A percentile compares a stretch with the other conserved stretches of the same genome.
These are phyloP conservation scores for Nothobranchius kuhntae DNA, from an alignment of 2,113 vertebrate genomes.

Conservation along the genomic window DNA sequence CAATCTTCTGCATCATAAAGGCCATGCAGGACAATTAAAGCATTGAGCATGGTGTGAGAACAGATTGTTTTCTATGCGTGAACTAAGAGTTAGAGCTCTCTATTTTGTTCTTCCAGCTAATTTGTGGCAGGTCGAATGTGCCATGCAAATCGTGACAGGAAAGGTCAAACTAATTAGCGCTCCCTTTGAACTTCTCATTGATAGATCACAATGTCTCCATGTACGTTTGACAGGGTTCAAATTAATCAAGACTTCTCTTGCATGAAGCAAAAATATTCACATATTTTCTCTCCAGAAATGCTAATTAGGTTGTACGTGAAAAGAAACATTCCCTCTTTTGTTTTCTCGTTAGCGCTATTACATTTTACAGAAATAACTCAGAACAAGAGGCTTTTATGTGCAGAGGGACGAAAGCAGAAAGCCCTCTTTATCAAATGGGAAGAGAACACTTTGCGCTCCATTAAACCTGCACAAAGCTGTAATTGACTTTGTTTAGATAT, in stretches of 20 bases:
- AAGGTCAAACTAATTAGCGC: conserved; percentile 84
- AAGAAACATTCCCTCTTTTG: neutral
- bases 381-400: conserved; percentile 44
- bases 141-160: conserved; percentile 77
- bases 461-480: conserved; percentile 71
- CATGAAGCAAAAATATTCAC: conserved; percentile 14
- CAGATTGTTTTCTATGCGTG: conserved; percentile 40
- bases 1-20: neutral
- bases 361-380: conserved; percentile 6
- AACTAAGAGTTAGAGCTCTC: conserved; percentile 42
- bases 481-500: conserved; percentile 79
- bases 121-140: conserved; percentile 64
- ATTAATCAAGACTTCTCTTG: conserved; percentile 49
- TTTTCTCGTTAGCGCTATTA: neutral
- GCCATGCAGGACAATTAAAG: conserved; percentile 17
- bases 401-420: conserved; percentile 43
- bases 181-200: conserved; percentile 70
- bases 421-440: conserved; percentile 54
- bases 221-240: conserved; percentile 66
- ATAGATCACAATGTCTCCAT: conserved; percentile 49
- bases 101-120: conserved; percentile 73
- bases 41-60: conserved; percentile 36
- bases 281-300: neutral
- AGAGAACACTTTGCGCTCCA: conserved; percentile 68
- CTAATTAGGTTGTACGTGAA: neutral